Evolutionary conservation across 2,797 vertebrate species (phyloP).

Genomic region (Hapalemur alaotrensis): DNA sequence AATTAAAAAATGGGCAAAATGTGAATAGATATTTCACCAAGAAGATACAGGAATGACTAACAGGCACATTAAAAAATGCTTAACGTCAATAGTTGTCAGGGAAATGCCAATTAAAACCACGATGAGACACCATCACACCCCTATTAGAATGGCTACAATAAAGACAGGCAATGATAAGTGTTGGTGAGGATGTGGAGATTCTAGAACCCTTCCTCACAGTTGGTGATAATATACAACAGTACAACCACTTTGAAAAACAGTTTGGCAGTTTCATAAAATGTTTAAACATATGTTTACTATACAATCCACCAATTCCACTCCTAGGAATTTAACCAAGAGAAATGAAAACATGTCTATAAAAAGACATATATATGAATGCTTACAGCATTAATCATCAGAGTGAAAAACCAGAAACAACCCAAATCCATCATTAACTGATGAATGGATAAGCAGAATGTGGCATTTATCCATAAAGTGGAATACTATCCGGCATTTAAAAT

Average conservation of each 20-base stretch:
- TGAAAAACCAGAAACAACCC: neutral
- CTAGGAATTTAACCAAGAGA: neutral
- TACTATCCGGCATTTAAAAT: neutral
- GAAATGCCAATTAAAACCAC: neutral
- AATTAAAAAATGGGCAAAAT: neutral
- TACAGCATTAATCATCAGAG: rapidly evolving
- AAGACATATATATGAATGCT: neutral
- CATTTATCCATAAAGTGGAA: neutral
- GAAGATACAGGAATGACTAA: neutral
- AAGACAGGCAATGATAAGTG: no score
- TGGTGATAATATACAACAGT: neutral
- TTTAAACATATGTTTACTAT: neutral
- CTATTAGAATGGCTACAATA: neutral
- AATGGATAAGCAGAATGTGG: neutral
- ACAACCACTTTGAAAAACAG: neutral
- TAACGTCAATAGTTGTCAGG: neutral
- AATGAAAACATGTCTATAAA: neutral
- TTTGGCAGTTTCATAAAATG: neutral
- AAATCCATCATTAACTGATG: neutral
- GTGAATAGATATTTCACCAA: neutral
- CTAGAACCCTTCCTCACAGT: rapidly evolving
- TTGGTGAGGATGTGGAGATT: no score
- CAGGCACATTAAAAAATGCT: neutral
- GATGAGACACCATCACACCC: rapidly evolving
- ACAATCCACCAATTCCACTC: no score